These are phyloP conservation scores for Centrocercus urophasianus DNA, from an alignment of 2,113 vertebrate genomes.

Conservation along the genomic window DNA sequence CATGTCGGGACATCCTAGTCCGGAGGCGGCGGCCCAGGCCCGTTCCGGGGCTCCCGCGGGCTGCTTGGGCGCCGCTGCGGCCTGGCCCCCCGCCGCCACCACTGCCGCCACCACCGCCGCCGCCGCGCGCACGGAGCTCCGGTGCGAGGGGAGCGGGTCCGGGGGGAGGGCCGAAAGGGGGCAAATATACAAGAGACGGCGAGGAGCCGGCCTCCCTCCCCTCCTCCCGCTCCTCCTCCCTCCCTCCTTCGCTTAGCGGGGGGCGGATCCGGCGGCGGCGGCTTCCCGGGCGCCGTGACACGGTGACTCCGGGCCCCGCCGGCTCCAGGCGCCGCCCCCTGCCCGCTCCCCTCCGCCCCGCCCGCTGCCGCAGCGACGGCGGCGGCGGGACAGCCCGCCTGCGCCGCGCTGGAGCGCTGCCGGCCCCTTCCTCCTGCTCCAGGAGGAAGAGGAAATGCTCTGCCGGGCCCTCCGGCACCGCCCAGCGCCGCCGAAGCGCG, in stretches of 20 bases:
- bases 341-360: conserved; percentile 76
- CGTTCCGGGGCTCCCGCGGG: conserved; percentile 1
- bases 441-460: conserved; percentile 16
- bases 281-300: conserved; percentile 67
- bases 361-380: conserved; percentile 77
- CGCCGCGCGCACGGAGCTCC: not conserved
- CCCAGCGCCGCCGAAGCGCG: not conserved
- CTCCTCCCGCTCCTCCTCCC: not conserved
- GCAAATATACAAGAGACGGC: not conserved
- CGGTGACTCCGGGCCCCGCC: conserved; percentile 78
- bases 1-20: conserved; percentile 91
- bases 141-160: not conserved
- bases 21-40: conserved; percentile 29
- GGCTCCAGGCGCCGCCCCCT: conserved; percentile 35
- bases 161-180: not conserved
- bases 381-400: conserved; percentile 45
- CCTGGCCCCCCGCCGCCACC: conserved; percentile 65
- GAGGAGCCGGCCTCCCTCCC: conserved; percentile 73
- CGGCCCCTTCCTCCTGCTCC: not conserved
- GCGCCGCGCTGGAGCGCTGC: not conserved
- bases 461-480: not conserved
- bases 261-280: conserved; percentile 71
- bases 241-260: not conserved
- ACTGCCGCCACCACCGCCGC: not conserved
- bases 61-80: conserved; percentile 62